Conservation (phyloP, 2,797 vertebrate species). For the Enteromius paludinosus region DNA sequence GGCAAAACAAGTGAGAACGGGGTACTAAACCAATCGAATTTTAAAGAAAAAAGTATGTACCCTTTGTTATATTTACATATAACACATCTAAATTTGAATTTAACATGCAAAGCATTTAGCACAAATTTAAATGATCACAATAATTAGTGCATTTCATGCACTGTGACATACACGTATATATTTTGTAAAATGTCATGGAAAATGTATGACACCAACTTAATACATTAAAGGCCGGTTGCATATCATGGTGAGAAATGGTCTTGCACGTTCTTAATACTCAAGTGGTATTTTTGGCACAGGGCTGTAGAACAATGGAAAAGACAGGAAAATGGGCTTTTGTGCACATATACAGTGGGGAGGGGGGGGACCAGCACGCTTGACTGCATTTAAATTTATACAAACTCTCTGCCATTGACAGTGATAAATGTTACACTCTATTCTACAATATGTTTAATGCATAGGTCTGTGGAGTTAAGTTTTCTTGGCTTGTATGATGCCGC, state of each 20-base stretch:
- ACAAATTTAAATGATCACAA: background rate
- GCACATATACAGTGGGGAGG: constrained; percentile 68
- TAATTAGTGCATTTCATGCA: background rate
- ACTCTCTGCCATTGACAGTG: constrained; percentile 98
- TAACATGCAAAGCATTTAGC: background rate
- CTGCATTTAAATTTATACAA: constrained; percentile 99
- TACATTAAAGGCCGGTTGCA: constrained; percentile 61
- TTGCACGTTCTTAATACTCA: constrained; percentile 52
- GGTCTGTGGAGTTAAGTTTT: constrained; percentile 90
- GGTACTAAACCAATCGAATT: background rate
- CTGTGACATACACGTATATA: background rate
- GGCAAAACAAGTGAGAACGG: background rate
- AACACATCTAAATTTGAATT: background rate
- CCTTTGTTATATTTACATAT: background rate
- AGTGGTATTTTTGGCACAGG: constrained; percentile 61
- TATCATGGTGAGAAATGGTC: constrained; percentile 52
- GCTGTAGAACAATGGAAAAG: constrained; percentile 70
- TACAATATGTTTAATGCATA: constrained; percentile 99
- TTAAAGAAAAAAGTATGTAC: background rate
- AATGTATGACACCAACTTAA: constrained; percentile 27
- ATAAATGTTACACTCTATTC: constrained; percentile 99
- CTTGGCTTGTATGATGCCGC: constrained; percentile 81
- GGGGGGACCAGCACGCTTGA: constrained; percentile 90
- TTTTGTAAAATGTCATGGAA: constrained; percentile 17
- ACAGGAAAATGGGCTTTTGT: constrained; percentile 84